Evolutionary conservation across 2,113 vertebrate species (phyloP), one percentile per base, ranked within the genome.

Genomic region (Columbina picui): DNA sequence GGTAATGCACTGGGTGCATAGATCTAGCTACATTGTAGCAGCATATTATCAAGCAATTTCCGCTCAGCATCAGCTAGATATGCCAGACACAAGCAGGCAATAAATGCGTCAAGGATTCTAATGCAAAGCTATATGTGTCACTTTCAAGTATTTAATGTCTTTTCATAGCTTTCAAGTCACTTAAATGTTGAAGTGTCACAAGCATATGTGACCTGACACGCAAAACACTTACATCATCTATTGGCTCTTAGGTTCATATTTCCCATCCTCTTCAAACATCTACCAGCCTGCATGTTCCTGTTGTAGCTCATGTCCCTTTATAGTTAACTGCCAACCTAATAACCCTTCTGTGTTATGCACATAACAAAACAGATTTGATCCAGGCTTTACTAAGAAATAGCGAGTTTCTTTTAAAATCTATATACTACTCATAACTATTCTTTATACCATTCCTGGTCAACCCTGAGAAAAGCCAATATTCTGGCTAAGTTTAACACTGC

Each of bases 51-150:
- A 84, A 75, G 14, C 11, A 73, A 16, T 19, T 70, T 50, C 43
- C 67, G 8, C 6, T 79, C 15, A 73, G 6, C 15, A 43, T 69
- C 43, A 70, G 7, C 27, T 52, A 68, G 26, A 38, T 53, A 16
- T 13, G 36, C 2, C 32, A 60, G 30, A 79, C 47, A 67, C 23
- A 91, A 47, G 10, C 0, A 8, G 13, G 3, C 4, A 9, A 12
- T 81, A 56, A 82, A 45, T 55, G 16, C 20, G 87, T 78, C 18
- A 11, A 52, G 19, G 8, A 27, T 6, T 49, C 3, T n/a, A 59
- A 60, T 9, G 43, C 9, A 68, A 30, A 82, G 41, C 6, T 19
- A 32, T 10, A 34, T 89, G 14, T 4, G 47, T 45, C 0, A 1
- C 16, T 89, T 85, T 15, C 41, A 79, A 25, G 29, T 74, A 32